Percentiles rank a stretch among this genome's conserved stretches.
These are phyloP conservation scores for Oncopeltus fasciatus DNA, from an alignment of 1,140 invertebrate genomes.

Conservation along the genomic window DNA sequence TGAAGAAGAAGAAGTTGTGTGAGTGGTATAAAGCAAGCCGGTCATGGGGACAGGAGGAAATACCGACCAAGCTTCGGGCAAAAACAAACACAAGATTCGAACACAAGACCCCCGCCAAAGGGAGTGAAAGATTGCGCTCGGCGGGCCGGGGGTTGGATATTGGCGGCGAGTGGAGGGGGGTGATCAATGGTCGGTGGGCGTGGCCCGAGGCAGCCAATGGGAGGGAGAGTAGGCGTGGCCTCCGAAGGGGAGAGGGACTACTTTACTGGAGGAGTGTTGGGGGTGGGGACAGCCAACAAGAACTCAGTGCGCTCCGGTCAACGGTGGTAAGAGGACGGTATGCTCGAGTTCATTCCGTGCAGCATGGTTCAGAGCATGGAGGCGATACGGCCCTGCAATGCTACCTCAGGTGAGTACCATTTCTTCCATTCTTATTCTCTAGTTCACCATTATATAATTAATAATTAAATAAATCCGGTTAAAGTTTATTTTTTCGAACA, in stretches of 20 bases:
- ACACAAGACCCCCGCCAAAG: no score
- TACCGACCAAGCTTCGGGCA: no score
- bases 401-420: constrained; percentile 10
- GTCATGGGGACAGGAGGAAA: no score
- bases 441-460: not conserved
- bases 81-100: no score
- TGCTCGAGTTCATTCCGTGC: constrained; percentile 22
- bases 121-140: not conserved
- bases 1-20: no score
- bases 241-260: not conserved
- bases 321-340: constrained; percentile 7
- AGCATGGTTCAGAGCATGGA: constrained; percentile 22
- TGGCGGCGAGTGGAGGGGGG: no score
- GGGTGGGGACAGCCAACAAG: not conserved
- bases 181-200: not conserved
- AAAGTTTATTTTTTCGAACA: not conserved
- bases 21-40: no score
- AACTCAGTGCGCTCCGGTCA: not conserved
- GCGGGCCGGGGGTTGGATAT: not conserved
- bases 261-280: constrained; percentile 3
- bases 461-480: not conserved
- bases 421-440: not conserved
- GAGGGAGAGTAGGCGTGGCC: not conserved
- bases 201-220: constrained; percentile 10
- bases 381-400: constrained; percentile 17